phyloP scores from a whole-genome alignment of 2,113 vertebrate species.

The Platycercus adscitus region DNA sequence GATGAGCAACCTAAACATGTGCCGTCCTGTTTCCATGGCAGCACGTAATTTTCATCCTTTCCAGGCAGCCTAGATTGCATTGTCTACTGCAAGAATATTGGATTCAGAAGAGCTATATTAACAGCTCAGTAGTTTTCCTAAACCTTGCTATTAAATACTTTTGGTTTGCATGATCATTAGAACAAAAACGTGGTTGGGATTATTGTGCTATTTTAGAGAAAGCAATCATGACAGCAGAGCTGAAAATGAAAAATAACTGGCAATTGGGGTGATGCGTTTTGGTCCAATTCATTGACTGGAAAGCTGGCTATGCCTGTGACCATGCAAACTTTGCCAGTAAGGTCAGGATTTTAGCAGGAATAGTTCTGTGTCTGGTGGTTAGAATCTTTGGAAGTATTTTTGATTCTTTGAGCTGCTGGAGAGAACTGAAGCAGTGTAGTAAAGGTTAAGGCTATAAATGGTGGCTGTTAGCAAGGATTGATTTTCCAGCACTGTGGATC shows the following conservation, averaged over 20 bases:
- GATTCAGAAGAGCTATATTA: slow-evolving; percentile 48
- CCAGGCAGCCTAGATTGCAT: slow-evolving; percentile 61
- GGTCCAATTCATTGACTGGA: background rate
- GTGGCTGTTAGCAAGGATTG: background rate
- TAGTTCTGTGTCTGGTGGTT: background rate
- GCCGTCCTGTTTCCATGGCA: slow-evolving; percentile 73
- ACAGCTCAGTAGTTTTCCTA: slow-evolving; percentile 2
- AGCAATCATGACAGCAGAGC: background rate
- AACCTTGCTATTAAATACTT: background rate
- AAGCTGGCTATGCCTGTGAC: background rate
- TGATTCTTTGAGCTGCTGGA: background rate
- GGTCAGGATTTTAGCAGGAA: background rate
- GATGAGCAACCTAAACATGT: slow-evolving; percentile 70
- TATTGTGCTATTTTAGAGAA: background rate
- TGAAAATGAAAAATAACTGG: background rate
- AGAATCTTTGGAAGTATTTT: background rate
- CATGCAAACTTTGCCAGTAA: background rate
- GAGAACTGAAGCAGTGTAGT: background rate
- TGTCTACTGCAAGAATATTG: slow-evolving; percentile 57
- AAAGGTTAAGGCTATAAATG: slow-evolving; percentile 20
- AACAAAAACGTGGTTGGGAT: background rate
- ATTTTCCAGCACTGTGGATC: background rate
- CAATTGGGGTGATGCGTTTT: background rate
- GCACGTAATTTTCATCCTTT: slow-evolving; percentile 70
- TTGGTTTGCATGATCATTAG: background rate